Percentiles rank a stretch among this genome's conserved stretches.
phyloP scores from a whole-genome alignment of 1,140 invertebrate genomes.

The Hirudo medicinalis region DNA sequence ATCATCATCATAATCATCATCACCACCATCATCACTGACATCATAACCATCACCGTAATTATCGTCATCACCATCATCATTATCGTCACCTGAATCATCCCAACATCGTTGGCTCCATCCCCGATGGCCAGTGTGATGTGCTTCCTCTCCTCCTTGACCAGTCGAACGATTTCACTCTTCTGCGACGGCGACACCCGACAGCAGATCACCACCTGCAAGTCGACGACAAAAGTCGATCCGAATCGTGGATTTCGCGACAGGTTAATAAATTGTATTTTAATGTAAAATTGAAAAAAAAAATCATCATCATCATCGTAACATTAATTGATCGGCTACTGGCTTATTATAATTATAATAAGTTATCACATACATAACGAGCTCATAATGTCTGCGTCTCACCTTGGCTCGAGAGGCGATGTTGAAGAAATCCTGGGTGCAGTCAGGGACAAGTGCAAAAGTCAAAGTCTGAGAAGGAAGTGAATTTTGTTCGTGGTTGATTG shows the following conservation, averaged over 20 bases:
- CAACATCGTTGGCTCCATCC: constrained; percentile 97
- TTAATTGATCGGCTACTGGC: too few relatives aligned
- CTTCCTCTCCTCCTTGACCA: constrained; percentile 70
- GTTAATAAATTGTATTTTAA: too few relatives aligned
- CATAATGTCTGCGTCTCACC: too few relatives aligned
- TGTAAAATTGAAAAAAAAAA: too few relatives aligned
- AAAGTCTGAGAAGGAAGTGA: constrained; percentile 52
- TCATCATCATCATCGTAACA: too few relatives aligned
- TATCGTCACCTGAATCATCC: constrained; percentile 74
- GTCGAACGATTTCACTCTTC: constrained; percentile 81
- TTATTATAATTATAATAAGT: too few relatives aligned
- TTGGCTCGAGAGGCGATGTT: constrained; percentile 59
- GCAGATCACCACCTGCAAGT: constrained; percentile 16
- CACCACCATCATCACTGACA: too few relatives aligned
- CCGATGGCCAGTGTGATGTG: constrained; percentile 80
- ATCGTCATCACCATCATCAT: neutral
- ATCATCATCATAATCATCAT: neutral
- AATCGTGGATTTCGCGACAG: too few relatives aligned
- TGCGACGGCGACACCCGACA: constrained; percentile 80
- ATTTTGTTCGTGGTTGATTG: too few relatives aligned
- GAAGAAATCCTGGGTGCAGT: constrained; percentile 80
- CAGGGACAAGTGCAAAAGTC: constrained; percentile 79
- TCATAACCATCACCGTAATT: too few relatives aligned
- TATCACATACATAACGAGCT: too few relatives aligned
- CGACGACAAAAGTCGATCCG: too few relatives aligned